These are phyloP conservation scores for Griposia aprilina DNA, from an alignment of 2,888 invertebrate species.

Conservation along the genomic window DNA sequence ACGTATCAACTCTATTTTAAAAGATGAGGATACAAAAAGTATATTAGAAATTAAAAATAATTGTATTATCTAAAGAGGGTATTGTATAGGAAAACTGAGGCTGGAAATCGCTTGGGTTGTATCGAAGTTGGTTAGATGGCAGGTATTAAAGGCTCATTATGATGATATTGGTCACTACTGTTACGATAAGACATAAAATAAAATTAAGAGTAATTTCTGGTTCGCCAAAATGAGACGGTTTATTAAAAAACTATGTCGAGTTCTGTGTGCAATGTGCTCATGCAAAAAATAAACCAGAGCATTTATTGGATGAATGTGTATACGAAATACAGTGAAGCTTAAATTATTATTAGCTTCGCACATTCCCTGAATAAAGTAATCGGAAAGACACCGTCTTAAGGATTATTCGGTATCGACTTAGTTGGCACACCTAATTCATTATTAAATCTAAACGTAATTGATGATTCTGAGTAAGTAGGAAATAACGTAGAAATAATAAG, in stretches of 20 bases:
- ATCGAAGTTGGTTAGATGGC: slow-evolving; percentile 23
- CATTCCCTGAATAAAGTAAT: slow-evolving; percentile 7
- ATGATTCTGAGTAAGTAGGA: neutral
- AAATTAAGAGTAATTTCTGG: slow-evolving; percentile 5
- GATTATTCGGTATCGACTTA: neutral
- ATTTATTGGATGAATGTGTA: slow-evolving; percentile 11
- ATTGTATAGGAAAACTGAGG: slow-evolving; percentile 5
- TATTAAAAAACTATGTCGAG: neutral
- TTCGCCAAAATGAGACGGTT: slow-evolving; percentile 12
- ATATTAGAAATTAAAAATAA: slow-evolving; percentile 16
- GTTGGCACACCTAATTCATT: neutral
- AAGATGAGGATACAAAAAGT: neutral
- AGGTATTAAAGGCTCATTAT: slow-evolving; percentile 15
- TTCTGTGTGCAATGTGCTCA: slow-evolving; percentile 6
- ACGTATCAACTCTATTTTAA: neutral
- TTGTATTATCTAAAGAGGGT: slow-evolving; percentile 12
- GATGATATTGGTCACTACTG: slow-evolving; percentile 32
- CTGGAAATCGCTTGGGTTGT: slow-evolving; percentile 32
- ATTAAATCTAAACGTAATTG: neutral
- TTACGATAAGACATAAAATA: slow-evolving; percentile 29
- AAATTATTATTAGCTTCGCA: too few species aligned
- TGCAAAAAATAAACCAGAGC: neutral
- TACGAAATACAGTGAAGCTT: slow-evolving; percentile 15
- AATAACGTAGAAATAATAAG: neutral
- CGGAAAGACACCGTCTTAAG: slow-evolving; percentile 5